These are phyloP conservation scores for Tapirus terrestris DNA, from an alignment of 2,113 vertebrate genomes.

Conservation along the genomic window DNA sequence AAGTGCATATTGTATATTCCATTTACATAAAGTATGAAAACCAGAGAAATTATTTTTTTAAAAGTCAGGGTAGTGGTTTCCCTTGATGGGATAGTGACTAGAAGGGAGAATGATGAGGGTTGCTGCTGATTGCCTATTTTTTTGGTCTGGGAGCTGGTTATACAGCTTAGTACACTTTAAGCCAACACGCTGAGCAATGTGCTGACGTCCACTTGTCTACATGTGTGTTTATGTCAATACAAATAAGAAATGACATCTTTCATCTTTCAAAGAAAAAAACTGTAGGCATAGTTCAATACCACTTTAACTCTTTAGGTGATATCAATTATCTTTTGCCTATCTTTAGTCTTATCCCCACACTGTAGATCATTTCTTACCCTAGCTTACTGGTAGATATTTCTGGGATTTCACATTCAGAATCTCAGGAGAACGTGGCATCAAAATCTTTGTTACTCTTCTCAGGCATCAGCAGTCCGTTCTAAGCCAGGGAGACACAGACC, in stretches of 20 bases:
- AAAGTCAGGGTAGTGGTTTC: background rate
- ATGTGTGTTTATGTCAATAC: background rate
- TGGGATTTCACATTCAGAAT: background rate
- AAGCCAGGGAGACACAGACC: background rate
- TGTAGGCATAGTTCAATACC: background rate
- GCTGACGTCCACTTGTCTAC: background rate
- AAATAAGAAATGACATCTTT: background rate
- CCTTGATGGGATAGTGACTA: background rate
- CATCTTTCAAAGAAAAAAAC: background rate
- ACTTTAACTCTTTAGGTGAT: background rate
- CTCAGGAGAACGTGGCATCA: background rate
- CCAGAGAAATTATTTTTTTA: background rate
- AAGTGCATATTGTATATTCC: background rate
- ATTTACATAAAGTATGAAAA: background rate
- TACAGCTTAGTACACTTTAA: background rate
- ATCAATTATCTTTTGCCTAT: background rate
- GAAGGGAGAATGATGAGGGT: background rate
- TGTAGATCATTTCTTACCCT: background rate
- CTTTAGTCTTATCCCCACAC: background rate
- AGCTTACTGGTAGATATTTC: background rate
- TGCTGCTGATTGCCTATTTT: background rate
- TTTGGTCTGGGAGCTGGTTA: background rate
- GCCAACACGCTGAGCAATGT: background rate
- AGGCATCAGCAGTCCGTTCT: background rate
- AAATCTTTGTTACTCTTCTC: background rate